Evolutionary conservation across 2,888 invertebrate species (phyloP).

Genomic region (Opisthograptis luteolata): DNA sequence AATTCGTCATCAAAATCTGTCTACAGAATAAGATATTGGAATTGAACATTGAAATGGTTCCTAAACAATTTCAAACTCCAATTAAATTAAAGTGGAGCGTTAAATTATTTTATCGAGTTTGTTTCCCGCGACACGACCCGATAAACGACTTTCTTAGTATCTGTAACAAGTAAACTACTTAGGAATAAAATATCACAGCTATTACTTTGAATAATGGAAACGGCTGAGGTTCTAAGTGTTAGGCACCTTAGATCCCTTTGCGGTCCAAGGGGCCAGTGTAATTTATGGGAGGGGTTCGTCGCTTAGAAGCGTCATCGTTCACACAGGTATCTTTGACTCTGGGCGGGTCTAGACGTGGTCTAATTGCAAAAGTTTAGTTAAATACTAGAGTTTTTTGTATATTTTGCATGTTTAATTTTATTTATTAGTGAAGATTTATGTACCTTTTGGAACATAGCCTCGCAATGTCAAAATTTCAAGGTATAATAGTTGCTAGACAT

Average conservation of each 20-base stretch:
- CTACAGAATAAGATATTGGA: too few species aligned
- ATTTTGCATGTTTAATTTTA: not conserved
- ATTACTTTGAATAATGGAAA: slow-evolving; percentile 32
- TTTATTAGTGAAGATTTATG: too few species aligned
- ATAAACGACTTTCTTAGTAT: slow-evolving; percentile 31
- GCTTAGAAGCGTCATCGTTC: slow-evolving; percentile 23
- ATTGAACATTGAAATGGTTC: not conserved
- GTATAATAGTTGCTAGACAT: too few species aligned
- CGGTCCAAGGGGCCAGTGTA: slow-evolving; percentile 21
- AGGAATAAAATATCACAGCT: slow-evolving; percentile 33
- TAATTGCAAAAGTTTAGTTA: slow-evolving; percentile 11
- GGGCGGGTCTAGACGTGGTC: not conserved
- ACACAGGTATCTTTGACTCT: slow-evolving; percentile 2
- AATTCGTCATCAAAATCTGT: too few species aligned
- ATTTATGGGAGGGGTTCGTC: slow-evolving; percentile 20
- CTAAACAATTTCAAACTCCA: not conserved
- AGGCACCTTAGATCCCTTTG: slow-evolving; percentile 25
- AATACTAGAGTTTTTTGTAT: not conserved
- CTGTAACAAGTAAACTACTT: slow-evolving; percentile 26
- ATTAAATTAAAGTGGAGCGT: slow-evolving; percentile 9
- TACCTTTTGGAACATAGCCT: too few species aligned
- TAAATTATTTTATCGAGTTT: slow-evolving; percentile 17
- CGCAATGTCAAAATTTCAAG: too few species aligned
- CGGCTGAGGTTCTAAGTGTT: slow-evolving; percentile 22
- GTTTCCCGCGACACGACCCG: slow-evolving; percentile 17